Evolutionary conservation across 2,113 vertebrate species (phyloP).

Genomic region (Oceanites oceanicus): DNA sequence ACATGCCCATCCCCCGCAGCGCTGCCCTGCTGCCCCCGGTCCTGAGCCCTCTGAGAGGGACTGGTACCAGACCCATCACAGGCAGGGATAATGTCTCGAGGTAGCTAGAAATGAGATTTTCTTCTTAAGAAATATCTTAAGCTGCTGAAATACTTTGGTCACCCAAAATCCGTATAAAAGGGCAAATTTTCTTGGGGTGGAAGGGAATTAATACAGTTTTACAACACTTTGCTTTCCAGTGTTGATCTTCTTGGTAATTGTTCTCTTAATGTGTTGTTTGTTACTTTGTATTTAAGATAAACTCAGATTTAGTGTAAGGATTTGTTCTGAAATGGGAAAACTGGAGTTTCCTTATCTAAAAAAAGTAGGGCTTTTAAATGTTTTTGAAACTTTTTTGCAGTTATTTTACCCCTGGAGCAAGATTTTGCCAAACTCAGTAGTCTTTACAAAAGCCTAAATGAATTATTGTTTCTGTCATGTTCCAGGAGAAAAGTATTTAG

Average conservation of each 20-base stretch:
- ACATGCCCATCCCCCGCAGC: fast-evolving
- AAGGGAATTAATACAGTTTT: neutral
- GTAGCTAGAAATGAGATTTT: neutral
- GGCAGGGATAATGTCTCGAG: neutral
- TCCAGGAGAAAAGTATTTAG: neutral
- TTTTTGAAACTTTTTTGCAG: neutral
- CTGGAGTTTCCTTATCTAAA: neutral
- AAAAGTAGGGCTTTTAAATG: neutral
- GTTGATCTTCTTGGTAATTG: neutral
- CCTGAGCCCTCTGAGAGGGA: neutral
- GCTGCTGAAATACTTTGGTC: neutral
- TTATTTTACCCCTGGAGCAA: neutral
- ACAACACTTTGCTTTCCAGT: neutral
- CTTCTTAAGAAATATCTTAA: neutral
- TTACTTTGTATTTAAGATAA: neutral
- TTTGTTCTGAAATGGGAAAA: neutral
- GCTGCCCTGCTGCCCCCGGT: fast-evolving
- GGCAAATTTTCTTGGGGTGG: neutral
- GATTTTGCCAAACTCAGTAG: neutral
- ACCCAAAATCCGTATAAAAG: neutral
- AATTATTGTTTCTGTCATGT: slow-evolving; percentile 28
- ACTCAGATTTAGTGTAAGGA: neutral
- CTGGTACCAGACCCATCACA: fast-evolving
- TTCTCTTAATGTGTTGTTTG: neutral
- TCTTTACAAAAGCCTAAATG: neutral